Evolutionary conservation across 1,140 invertebrate species (phyloP), one percentile per base, ranked within the genome.

Genomic region (Cyclina sinensis): DNA sequence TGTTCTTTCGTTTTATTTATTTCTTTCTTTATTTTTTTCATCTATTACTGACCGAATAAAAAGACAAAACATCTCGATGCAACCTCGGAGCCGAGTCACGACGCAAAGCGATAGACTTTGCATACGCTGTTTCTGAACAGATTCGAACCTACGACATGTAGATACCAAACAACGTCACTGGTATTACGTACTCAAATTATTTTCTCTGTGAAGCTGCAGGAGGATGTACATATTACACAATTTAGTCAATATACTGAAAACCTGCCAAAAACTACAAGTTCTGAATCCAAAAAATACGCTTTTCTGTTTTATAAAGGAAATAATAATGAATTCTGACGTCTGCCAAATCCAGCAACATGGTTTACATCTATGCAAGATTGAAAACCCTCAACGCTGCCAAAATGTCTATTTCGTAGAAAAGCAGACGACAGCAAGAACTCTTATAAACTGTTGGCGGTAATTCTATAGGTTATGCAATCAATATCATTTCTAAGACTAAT

Each of bases 401-500:
- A 70, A 70, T 70, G 65, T 70, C 65, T 70, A 70, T 70, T 37
- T 37, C 35, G 21, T 35, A 70, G 65, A n/a, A 70, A 4, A 39
- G 35, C 14, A 16, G 21, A 32, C 32, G 65, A 37, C 32, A 14
- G 18, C 0, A 32, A 12, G 35, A 14, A 70, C 18, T 37, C 65
- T 39, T 21, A 1, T 37, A n/a, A 37, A 39, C 32, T 21, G 35
- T 39, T 70, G 30, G 0, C 35, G 18, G 65, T 70, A 70, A 70
- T 39, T 30, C 30, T 32, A 65, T 70, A 39, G 1, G 18, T 37
- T 70, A 37, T 37, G 12, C 21, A 70, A 39, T 70, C 65, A 70
- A 70, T 70, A 70, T 43, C 4, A 43, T 43, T 43, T 43, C 43
- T 43, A 43, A 43, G 43, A 43, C 43, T 43, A 43, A 43, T 43